Evolutionary conservation across 1,140 invertebrate genomes (phyloP).

Genomic region (Sycophila sp.): DNA sequence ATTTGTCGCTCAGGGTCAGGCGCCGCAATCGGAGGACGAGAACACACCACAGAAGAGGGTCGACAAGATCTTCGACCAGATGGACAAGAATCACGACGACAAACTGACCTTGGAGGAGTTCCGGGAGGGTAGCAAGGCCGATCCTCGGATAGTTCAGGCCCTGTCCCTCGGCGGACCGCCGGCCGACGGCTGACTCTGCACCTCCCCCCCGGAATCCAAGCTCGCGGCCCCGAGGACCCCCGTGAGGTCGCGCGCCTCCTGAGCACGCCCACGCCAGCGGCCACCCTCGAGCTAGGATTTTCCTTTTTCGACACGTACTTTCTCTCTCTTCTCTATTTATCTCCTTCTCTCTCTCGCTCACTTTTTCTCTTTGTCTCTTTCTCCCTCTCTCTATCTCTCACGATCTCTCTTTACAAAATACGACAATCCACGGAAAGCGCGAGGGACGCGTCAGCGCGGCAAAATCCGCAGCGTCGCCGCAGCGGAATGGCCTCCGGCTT

Average conservation of each 20-base stretch:
- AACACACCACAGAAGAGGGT: conserved; percentile 96
- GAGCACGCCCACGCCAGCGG: background rate
- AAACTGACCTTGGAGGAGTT: conserved; percentile 97
- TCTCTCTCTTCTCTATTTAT: too few relatives aligned
- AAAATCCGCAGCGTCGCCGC: too few relatives aligned
- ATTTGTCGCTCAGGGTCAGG: conserved; percentile 77
- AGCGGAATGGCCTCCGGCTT: too few relatives aligned
- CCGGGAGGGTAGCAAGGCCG: conserved; percentile 97
- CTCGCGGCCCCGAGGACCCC: background rate
- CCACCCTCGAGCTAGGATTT: background rate
- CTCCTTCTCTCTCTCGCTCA: too few relatives aligned
- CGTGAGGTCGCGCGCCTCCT: too few relatives aligned
- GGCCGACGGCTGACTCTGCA: conserved; percentile 18
- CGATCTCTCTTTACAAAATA: too few relatives aligned
- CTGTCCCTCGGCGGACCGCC: conserved; percentile 77
- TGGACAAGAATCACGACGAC: conserved; percentile 99
- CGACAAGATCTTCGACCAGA: conserved; percentile 97
- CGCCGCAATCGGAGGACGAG: conserved; percentile 90
- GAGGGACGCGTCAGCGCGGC: background rate
- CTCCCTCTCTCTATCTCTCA: too few relatives aligned
- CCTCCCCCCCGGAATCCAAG: background rate
- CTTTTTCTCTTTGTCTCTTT: too few relatives aligned
- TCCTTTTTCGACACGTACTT: too few relatives aligned
- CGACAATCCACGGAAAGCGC: too few relatives aligned
- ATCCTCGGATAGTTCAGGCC: conserved; percentile 98